A percentile compares a stretch with the other conserved stretches of the same genome.
Conservation (phyloP, 2,797 vertebrate species). For the Neosalanx taihuensis region DNA sequence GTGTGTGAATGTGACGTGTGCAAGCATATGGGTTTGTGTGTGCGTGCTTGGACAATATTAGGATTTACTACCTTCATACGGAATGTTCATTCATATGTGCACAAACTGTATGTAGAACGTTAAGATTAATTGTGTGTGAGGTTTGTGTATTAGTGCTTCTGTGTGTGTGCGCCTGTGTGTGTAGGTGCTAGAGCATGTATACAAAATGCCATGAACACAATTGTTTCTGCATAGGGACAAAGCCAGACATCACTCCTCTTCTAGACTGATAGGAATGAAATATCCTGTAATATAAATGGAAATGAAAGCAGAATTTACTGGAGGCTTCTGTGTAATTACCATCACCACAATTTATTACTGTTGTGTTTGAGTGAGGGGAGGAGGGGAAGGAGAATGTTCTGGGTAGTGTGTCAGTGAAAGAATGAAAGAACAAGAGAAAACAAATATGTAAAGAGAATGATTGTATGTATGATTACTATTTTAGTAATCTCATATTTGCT, state of each 20-base stretch:
- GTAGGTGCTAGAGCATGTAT: conserved; percentile 12
- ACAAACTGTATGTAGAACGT: neutral
- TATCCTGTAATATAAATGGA: conserved; percentile 84
- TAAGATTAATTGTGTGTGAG: neutral
- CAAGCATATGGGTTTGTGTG: conserved; percentile 25
- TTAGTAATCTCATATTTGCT: no score
- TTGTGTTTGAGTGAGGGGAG: conserved; percentile 65
- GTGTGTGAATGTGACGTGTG: conserved; percentile 12
- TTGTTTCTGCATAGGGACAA: conserved; percentile 51
- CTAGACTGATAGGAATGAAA: conserved; percentile 73
- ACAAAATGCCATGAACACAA: conserved; percentile 43
- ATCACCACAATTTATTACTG: conserved; percentile 75
- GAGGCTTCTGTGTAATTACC: conserved; percentile 77
- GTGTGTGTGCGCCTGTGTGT: conserved; percentile 10
- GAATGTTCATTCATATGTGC: neutral
- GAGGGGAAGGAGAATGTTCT: neutral
- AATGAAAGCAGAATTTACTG: conserved; percentile 80
- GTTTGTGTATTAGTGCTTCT: conserved; percentile 12
- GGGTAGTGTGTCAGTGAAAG: neutral
- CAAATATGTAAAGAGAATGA: neutral
- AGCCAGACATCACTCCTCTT: conserved; percentile 42
- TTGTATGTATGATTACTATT: no score
- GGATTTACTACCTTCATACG: conserved; percentile 42
- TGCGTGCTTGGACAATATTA: conserved; percentile 19
- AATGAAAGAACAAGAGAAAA: neutral